Conservation (phyloP, 2,888 invertebrate genomes). For the Ditula angustiorana region DNA sequence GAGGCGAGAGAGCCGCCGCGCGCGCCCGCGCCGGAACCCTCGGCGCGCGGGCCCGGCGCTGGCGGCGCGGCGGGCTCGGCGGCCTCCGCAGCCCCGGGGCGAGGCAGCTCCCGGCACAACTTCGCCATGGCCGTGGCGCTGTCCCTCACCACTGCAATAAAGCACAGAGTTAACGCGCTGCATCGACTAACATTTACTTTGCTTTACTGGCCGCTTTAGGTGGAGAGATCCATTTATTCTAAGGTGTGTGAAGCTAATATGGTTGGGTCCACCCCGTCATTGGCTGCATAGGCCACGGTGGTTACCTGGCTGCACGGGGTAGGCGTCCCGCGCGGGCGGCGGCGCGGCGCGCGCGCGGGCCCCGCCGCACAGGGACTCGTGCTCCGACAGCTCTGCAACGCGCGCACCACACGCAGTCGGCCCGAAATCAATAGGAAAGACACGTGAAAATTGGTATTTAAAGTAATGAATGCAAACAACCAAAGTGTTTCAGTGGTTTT, state of each 20-base stretch:
- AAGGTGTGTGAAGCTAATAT: background rate
- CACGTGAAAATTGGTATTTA: too few relatives aligned
- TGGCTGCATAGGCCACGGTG: too few relatives aligned
- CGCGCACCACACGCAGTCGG: too few relatives aligned
- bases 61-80: slow-evolving; percentile 38
- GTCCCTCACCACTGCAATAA: slow-evolving; percentile 68
- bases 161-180: too few relatives aligned
- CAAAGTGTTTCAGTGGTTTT: too few relatives aligned
- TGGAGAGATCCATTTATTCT: too few relatives aligned
- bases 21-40: slow-evolving; percentile 30
- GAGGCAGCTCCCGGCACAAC: slow-evolving; percentile 66
- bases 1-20: background rate
- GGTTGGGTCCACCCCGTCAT: background rate
- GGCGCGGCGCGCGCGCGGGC: slow-evolving; percentile 47
- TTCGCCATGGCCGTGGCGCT: slow-evolving; percentile 74
- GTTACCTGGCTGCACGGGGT: slow-evolving; percentile 74
- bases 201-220: too few relatives aligned
- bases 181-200: too few relatives aligned
- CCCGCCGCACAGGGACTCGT: slow-evolving; percentile 43
- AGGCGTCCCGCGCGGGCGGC: slow-evolving; percentile 54
- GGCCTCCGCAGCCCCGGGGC: slow-evolving; percentile 47
- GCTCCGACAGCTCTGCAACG: slow-evolving; percentile 39
- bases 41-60: background rate
- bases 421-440: too few relatives aligned
- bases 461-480: too few relatives aligned